Conservation (phyloP, 1,140 invertebrate genomes). For the Temnothorax nylanderi region DNA sequence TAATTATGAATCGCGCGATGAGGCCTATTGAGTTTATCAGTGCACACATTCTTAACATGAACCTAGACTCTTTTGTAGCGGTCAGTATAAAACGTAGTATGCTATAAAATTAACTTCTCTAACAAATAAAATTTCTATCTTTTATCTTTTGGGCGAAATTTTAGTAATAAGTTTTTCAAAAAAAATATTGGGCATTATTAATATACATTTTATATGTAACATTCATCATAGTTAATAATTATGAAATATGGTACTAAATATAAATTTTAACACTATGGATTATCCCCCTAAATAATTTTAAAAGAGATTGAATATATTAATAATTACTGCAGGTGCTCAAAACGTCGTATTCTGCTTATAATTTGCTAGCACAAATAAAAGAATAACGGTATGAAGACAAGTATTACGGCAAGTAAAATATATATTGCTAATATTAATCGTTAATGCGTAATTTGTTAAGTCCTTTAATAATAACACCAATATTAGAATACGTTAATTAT, state of each 20-base stretch:
- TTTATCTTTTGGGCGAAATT: neutral
- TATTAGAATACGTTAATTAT: too few relatives aligned
- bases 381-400: neutral
- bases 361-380: constrained; percentile 29
- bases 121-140: neutral
- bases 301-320: neutral
- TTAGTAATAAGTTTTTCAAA: neutral
- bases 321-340: neutral
- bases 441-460: neutral
- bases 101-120: neutral
- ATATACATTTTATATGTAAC: neutral
- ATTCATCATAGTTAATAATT: neutral
- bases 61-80: constrained; percentile 65
- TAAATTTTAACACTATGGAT: neutral
- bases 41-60: constrained; percentile 54
- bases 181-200: too few relatives aligned
- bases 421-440: neutral
- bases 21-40: constrained; percentile 60
- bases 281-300: neutral
- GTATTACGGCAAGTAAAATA: neutral
- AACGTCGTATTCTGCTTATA: constrained; percentile 53
- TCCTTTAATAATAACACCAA: neutral
- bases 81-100: constrained; percentile 47
- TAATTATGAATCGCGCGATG: constrained; percentile 64
- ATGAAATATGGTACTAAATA: neutral